Evolutionary conservation across 1,140 invertebrate genomes (phyloP).

Genomic region (Euschistus heros): DNA sequence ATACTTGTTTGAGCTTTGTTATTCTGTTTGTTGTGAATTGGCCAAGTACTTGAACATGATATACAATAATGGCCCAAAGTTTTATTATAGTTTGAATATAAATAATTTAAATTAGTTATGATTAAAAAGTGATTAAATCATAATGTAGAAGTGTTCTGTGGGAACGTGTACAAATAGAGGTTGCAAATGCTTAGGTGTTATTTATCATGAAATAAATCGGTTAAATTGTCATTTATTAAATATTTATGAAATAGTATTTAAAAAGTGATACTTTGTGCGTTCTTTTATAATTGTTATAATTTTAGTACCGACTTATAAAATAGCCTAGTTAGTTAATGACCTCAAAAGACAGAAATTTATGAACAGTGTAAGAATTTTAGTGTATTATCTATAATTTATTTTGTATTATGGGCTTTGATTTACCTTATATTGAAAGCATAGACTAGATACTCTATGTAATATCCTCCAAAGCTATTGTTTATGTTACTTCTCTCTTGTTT

Average conservation of each 20-base stretch:
- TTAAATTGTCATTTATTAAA: background rate
- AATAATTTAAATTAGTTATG: background rate
- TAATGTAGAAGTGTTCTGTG: background rate
- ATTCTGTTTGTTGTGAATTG: constrained; percentile 16
- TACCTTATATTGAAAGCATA: no score
- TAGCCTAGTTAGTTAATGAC: constrained; percentile 10
- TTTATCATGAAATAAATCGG: background rate
- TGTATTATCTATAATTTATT: no score
- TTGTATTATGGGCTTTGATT: no score
- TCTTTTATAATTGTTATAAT: background rate
- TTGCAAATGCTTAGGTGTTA: background rate
- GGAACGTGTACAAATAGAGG: background rate
- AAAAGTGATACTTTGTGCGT: background rate
- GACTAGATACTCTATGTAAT: no score
- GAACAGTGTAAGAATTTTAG: no score
- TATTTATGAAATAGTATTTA: background rate
- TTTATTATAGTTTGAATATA: no score
- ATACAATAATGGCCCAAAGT: background rate
- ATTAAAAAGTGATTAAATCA: background rate
- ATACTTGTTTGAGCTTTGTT: constrained; percentile 16
- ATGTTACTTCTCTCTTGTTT: no score
- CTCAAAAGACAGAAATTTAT: background rate
- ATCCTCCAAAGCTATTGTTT: no score
- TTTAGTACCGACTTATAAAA: background rate
- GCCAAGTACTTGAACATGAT: background rate